phyloP scores from a whole-genome alignment of 2,797 vertebrate species.

The Acropternis orthonyx region DNA sequence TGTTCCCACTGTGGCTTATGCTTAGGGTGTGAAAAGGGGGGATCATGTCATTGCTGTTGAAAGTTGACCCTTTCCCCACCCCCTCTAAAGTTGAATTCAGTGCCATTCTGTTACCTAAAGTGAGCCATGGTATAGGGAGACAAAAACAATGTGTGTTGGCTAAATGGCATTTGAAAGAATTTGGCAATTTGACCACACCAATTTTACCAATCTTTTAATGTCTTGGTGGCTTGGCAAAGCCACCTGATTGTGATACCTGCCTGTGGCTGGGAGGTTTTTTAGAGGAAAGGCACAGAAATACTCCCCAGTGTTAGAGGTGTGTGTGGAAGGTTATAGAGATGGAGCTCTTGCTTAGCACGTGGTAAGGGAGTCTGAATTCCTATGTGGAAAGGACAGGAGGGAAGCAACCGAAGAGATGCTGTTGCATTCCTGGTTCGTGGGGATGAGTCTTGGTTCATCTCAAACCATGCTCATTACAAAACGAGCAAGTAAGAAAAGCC shows the following conservation, averaged over 20 bases:
- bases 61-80: background rate
- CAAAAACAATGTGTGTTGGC: background rate
- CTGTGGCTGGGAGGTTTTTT: background rate
- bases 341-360: background rate
- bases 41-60: background rate
- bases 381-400: background rate
- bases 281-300: background rate
- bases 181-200: background rate
- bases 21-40: background rate
- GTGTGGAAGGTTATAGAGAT: background rate
- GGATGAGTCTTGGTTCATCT: background rate
- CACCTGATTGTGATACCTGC: accelerated
- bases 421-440: background rate
- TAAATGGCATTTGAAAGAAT: background rate
- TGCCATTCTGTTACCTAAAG: background rate
- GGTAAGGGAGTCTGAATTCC: background rate
- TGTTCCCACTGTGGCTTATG: background rate
- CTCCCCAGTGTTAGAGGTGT: background rate
- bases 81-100: background rate
- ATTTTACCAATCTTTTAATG: background rate
- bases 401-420: background rate
- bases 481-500: background rate
- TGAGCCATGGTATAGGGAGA: background rate
- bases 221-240: background rate
- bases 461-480: background rate